Base-by-base conservation (phyloP, 2,797 vertebrate species). In the Notolabrus celidotus region DNA sequence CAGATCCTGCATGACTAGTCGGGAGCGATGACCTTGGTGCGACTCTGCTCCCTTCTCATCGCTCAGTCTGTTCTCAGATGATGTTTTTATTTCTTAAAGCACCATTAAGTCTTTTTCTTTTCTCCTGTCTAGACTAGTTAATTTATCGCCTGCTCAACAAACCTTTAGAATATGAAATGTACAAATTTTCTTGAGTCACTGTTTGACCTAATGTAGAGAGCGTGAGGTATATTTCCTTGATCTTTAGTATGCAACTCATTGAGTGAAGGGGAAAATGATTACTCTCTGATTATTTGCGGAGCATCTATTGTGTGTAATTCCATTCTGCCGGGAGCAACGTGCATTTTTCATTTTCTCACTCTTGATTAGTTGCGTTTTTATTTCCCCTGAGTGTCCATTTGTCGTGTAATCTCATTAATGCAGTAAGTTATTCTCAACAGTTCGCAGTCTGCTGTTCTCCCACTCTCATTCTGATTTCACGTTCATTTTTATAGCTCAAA, bases 71-170 rank as follows among this genome's bases (percentile, higher is more conserved):
- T 84, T 46, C 46, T 73, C 45, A 34, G 2, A 45, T 75, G 63
- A 76, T 60, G 57, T 79, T 82, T 73, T 73, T 77, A 77, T 84
- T 87, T 71, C 1, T 77, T 78, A 53, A 83, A 65, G 61, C 78
- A 68, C 14, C 71, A 43, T 72, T 62, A 67, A 68, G 50, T 67
- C 31, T 56, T 63, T 78, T 75, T 71, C 43, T 82, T 74, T 70
- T 52, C 34, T 67, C 20, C 58, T 12, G 58, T 64, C 63, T 56
- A 55, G 64, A 71, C 65, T 10, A 7, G 43, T 56, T 46, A 36
- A 34, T 79, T 81, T 61, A 50, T 82, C 63, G 5, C 7, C 3
- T 9, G 41, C 41, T 42, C 41, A 42, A 6, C 39, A 39, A 39
- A 15, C 39, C 15, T 14, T 36, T 14, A 5, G 7, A 41, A 41